Conservation (phyloP, 2,888 invertebrate genomes). For the Acanthosoma haemorrhoidale region DNA sequence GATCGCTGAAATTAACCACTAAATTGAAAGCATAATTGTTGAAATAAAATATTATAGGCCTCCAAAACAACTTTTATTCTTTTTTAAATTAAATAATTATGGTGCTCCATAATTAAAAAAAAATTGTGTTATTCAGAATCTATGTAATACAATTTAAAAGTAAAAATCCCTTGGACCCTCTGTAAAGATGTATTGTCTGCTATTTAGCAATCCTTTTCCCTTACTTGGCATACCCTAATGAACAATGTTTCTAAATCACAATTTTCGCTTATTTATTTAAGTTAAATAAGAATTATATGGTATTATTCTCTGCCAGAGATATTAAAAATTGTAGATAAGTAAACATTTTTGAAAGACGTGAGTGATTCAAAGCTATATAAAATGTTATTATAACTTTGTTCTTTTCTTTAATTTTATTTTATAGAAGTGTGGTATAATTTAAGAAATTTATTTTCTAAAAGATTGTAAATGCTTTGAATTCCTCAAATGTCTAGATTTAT, state of each 20-base stretch:
- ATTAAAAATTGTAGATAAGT: neutral
- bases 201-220: neutral
- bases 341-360: neutral
- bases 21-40: too few species aligned
- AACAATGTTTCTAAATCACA: neutral
- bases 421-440: neutral
- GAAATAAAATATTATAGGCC: too few species aligned
- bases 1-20: too few species aligned
- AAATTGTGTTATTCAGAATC: too few species aligned
- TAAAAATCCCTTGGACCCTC: neutral
- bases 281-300: neutral
- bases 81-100: neutral
- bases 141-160: too few species aligned
- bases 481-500: neutral
- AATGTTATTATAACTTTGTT: neutral
- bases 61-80: neutral
- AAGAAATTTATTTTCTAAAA: neutral
- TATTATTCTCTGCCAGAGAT: neutral
- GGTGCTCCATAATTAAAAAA: too few species aligned
- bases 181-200: neutral
- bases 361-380: slow-evolving; percentile 8
- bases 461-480: neutral
- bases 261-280: neutral
- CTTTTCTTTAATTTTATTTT: neutral
- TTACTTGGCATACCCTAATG: slow-evolving; percentile 7